phyloP scores from a whole-genome alignment of 1,140 invertebrate species.

The Lasioglossum baleicum region DNA sequence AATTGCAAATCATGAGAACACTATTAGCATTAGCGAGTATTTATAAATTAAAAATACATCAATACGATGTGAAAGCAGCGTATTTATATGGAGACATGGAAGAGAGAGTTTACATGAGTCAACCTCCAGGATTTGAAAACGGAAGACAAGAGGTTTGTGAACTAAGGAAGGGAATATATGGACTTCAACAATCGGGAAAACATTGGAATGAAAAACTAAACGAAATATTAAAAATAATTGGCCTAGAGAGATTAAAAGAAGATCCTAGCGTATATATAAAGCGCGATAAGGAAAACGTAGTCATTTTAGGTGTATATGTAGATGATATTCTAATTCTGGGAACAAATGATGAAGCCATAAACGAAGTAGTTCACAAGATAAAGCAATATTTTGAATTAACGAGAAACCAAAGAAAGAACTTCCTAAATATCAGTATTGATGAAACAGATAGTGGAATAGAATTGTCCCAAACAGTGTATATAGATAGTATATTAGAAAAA shows the following conservation, averaged over 20 bases:
- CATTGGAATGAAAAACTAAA: conserved; percentile 18
- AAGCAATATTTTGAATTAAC: no score
- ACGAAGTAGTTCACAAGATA: no score
- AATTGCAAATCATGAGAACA: no score
- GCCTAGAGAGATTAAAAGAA: not conserved
- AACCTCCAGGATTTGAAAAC: not conserved
- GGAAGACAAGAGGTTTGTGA: not conserved
- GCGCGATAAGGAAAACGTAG: no score
- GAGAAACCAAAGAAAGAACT: not conserved
- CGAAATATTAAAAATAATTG: not conserved
- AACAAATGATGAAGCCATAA: no score
- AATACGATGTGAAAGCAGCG: conserved; percentile 12
- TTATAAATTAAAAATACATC: not conserved
- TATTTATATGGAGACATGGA: conserved; percentile 6
- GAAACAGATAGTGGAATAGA: not conserved
- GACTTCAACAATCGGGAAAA: conserved; percentile 16
- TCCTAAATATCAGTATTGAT: not conserved
- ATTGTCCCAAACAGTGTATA: not conserved
- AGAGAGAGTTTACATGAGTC: conserved; percentile 19
- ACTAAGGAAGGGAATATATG: conserved; percentile 12
- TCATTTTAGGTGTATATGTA: no score
- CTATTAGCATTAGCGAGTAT: no score
- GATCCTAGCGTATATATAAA: not conserved
- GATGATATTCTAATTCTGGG: no score
- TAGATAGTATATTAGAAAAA: not conserved